Evolutionary conservation across 1,140 invertebrate genomes (phyloP).

Genomic region (Piezodorus guildinii): DNA sequence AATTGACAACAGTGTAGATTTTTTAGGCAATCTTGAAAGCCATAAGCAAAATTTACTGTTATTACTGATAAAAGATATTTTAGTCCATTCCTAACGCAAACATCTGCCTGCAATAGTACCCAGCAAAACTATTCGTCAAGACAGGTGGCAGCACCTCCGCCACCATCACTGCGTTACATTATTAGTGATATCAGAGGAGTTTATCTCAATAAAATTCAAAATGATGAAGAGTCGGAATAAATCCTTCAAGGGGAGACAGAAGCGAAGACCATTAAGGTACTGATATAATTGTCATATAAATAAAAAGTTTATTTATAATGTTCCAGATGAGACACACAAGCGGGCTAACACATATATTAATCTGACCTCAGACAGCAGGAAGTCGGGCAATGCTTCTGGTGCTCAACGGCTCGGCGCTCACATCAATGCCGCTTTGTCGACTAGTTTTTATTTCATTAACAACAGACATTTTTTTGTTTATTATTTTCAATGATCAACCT

Average conservation of each 20-base stretch:
- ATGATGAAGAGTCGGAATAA: background rate
- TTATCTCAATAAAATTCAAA: conserved; percentile 8
- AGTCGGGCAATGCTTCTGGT: background rate
- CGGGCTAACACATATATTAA: background rate
- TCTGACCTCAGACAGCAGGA: background rate
- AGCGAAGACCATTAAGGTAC: too few species aligned
- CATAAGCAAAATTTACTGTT: too few species aligned
- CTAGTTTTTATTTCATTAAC: too few species aligned
- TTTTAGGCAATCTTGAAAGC: too few species aligned
- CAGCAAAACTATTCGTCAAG: background rate
- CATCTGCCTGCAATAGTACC: too few species aligned
- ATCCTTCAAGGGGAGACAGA: background rate
- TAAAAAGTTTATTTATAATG: conserved; percentile 12
- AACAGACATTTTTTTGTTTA: too few species aligned
- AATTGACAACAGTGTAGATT: too few species aligned
- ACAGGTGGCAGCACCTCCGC: background rate
- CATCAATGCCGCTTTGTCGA: too few species aligned
- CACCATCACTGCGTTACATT: background rate
- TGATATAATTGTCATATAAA: conserved; percentile 12
- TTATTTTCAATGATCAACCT: too few species aligned
- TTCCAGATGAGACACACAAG: background rate
- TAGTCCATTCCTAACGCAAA: too few species aligned
- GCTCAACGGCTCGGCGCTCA: too few species aligned
- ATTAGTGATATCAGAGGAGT: background rate
- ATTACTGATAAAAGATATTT: too few species aligned